These are phyloP conservation scores for Aspidiotus rigidus DNA, from an alignment of 2,888 invertebrate species.

Conservation along the genomic window DNA sequence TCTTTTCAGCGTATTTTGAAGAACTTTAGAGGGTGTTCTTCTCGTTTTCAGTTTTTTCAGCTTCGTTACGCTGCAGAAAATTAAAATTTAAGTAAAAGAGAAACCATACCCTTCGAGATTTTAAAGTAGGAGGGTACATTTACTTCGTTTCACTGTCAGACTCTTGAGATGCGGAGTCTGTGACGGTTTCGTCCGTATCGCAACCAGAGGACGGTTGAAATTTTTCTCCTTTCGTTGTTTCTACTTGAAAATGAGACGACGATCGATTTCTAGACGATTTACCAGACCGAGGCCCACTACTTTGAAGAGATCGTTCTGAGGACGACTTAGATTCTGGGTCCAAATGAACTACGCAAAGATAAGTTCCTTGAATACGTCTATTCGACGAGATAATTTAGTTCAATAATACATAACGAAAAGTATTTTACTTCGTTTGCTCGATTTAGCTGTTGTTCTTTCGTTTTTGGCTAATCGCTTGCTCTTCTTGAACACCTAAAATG, in stretches of 20 bases:
- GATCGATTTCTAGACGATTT: conserved; percentile 7
- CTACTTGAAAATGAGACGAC: conserved; percentile 1
- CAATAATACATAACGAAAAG: neutral
- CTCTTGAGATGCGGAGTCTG: conserved; percentile 24
- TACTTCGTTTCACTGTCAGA: conserved; percentile 17
- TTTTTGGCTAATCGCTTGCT: too few relatives aligned
- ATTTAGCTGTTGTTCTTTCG: too few relatives aligned
- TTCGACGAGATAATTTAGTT: neutral
- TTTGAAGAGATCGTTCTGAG: conserved; percentile 3
- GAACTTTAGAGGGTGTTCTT: neutral
- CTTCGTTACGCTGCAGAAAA: neutral
- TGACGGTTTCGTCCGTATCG: conserved; percentile 1
- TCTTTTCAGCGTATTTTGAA: neutral
- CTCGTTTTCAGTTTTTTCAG: neutral
- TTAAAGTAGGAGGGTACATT: neutral
- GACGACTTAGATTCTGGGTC: neutral
- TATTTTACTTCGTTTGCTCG: neutral
- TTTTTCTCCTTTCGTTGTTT: conserved; percentile 4
- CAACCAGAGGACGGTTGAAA: conserved; percentile 1
- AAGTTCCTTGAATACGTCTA: too few relatives aligned
- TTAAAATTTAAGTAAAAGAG: neutral
- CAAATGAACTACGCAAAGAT: too few relatives aligned
- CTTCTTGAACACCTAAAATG: too few relatives aligned
- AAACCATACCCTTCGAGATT: neutral
- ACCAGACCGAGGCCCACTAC: neutral